Evolutionary conservation across 37 sponge, comb jelly and placozoan genomes (phyloP), one percentile per base, ranked within the genome.

Genomic region (Aplysina aerophoba): DNA sequence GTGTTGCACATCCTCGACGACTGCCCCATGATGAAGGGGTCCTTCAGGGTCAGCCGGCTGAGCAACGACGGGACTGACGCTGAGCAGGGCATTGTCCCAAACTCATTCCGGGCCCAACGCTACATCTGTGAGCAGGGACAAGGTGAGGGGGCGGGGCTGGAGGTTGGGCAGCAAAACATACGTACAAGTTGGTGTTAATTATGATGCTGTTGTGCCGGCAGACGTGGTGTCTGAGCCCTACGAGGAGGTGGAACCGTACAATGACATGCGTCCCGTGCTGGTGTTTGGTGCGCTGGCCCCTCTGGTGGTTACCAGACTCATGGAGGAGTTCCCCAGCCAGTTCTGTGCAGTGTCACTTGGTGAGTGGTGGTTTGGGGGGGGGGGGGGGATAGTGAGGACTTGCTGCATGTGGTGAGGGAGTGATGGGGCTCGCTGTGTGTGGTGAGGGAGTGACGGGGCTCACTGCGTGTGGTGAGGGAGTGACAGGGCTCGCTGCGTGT

Each of bases 1-100:
- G 88, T 93, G 55, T 93, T 93, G 72, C 93, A 93, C 78, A 93
- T 93, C 37, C 75, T 84, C 34, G 93, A 93, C 53, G 93, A 93
- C 68, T 83, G 84, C 59, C 50, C 44, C 0, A 21, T 67, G 84
- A 31, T 50, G 14, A 54, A 88, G 17, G 41, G 88, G 0, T 85
- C 81, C n/a, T 93, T 93, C 78, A 86, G 93, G 88, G 93, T 87
- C 15, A 87, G 89, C 24, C 59, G 90, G 19, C 71, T 93, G 39
- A 87, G 82, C 65, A 41, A 83, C 55, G 93, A 93, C 44, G 93
- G 93, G 3, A 89, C 90, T 12, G 93, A 93, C 66, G 87, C 89
- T 30, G 88, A 85, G 66, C 40, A 89, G 22, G 93, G 93, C 30
- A 81, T 88, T 40, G 89, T 93, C 20, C 93, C 93, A 0, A 93